Conservation (phyloP, 2,888 invertebrate genomes). For the Xestoiulus laeticollis region DNA sequence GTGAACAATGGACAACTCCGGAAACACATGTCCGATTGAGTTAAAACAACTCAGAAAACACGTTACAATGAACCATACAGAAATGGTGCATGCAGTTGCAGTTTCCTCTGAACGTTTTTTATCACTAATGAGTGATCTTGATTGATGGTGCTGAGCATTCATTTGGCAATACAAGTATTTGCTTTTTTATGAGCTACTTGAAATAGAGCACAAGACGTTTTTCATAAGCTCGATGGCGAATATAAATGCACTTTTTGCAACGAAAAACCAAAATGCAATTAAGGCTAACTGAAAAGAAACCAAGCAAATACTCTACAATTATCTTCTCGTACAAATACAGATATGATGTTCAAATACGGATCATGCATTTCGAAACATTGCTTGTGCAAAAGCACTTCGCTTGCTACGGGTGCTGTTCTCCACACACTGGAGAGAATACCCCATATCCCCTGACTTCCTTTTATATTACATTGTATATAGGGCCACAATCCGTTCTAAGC, state of each 20-base stretch:
- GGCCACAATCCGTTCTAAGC: no score
- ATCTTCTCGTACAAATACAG: no score
- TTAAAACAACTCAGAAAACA: neutral
- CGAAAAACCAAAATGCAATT: neutral
- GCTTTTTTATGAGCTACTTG: neutral
- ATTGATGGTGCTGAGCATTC: neutral
- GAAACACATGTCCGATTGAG: neutral
- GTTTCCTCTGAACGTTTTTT: neutral
- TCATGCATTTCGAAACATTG: no score
- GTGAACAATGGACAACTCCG: neutral
- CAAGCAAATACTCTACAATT: neutral
- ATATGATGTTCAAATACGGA: no score
- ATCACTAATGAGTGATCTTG: neutral
- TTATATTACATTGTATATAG: no score
- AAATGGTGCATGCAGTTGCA: neutral
- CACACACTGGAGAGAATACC: no score
- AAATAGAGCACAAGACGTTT: neutral
- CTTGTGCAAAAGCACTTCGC: no score
- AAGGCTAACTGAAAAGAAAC: neutral
- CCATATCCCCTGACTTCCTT: no score
- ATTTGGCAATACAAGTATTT: conserved; percentile 6
- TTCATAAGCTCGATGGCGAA: neutral
- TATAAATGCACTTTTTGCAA: neutral
- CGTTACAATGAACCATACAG: neutral
- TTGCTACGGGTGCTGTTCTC: no score